Conservation (phyloP, 1,140 invertebrate genomes). For the Lasaia peninsularis region DNA sequence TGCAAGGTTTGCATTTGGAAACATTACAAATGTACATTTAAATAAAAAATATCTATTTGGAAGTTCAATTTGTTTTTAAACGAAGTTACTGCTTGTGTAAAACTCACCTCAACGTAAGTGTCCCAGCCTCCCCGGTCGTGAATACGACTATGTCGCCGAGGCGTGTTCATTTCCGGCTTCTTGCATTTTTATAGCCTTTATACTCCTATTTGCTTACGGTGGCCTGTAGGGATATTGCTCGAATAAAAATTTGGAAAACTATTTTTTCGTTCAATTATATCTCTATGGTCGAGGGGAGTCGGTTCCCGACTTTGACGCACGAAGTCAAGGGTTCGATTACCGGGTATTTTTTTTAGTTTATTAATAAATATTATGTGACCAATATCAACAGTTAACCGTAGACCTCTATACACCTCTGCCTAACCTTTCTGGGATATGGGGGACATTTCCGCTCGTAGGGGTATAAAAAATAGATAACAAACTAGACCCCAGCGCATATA, state of each 20-base stretch:
- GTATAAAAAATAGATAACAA: no score
- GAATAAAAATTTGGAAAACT: background rate
- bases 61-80: conserved; percentile 22
- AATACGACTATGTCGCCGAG: conserved; percentile 33
- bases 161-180: conserved; percentile 62
- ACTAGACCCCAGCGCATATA: no score
- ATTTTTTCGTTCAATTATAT: background rate
- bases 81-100: conserved; percentile 25
- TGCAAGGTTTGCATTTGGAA: no score
- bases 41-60: conserved; percentile 7
- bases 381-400: no score
- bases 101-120: conserved; percentile 18
- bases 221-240: conserved; percentile 31
- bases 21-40: background rate
- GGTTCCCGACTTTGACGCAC: no score
- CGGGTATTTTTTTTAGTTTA: no score
- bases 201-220: conserved; percentile 38
- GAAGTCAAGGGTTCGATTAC: no score
- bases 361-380: no score
- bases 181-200: conserved; percentile 67
- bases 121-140: conserved; percentile 19
- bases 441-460: no score
- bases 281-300: no score
- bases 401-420: no score
- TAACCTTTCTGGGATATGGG: no score